Conservation (phyloP, 2,113 vertebrate species). For the Protomyctophum bolini region DNA sequence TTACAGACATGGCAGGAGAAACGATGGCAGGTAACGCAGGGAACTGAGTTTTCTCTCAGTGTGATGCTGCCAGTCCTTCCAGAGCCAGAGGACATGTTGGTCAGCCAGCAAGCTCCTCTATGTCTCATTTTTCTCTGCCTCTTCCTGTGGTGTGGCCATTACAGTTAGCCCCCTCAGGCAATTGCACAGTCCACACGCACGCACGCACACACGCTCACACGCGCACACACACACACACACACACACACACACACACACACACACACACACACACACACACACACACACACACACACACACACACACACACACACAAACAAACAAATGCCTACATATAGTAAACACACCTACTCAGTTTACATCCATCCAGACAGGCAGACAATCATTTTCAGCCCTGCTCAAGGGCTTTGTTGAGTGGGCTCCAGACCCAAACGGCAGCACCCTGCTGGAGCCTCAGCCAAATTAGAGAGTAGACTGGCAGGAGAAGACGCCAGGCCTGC, state of each 20-base stretch:
- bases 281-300: constrained; percentile 1
- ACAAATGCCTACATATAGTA: not conserved
- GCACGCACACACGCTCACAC: constrained; percentile 14
- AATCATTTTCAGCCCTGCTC: constrained; percentile 43
- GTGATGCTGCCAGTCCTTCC: constrained; percentile 36
- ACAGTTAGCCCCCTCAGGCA: constrained; percentile 57
- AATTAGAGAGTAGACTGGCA: constrained; percentile 63
- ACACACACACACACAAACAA: constrained; percentile 3
- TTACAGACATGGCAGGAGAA: too few species aligned
- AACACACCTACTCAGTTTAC: not conserved
- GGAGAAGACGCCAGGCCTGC: constrained; percentile 34
- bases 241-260: not conserved
- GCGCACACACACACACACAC: constrained; percentile 5
- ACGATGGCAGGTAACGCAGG: too few species aligned
- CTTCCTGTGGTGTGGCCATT: constrained; percentile 62
- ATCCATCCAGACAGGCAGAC: constrained; percentile 15
- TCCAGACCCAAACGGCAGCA: constrained; percentile 26
- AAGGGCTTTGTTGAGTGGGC: constrained; percentile 58
- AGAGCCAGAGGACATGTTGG: constrained; percentile 60
- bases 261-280: constrained; percentile 34
- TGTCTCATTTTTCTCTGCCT: constrained; percentile 59
- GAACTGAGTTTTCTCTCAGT: too few species aligned
- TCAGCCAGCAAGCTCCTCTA: constrained; percentile 52
- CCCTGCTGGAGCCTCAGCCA: constrained; percentile 58
- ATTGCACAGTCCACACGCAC: constrained; percentile 31